A percentile compares a stretch with the other conserved stretches of the same genome.
Evolutionary conservation across 1,140 invertebrate species (phyloP).

Genomic region (Plodia interpunctella): DNA sequence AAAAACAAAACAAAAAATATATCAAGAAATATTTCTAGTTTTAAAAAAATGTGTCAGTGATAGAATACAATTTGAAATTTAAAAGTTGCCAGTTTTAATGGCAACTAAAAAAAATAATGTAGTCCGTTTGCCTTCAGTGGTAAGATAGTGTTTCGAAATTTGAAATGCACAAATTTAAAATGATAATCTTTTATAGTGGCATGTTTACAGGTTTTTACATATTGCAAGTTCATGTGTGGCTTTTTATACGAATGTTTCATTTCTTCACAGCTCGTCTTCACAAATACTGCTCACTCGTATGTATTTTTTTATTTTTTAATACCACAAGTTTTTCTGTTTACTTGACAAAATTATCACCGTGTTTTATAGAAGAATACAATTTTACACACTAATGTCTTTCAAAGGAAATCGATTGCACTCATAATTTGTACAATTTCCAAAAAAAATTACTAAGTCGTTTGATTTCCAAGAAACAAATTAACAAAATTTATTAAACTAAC

Average conservation of each 20-base stretch:
- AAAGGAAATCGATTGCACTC: too few species aligned
- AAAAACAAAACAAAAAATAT: constrained; percentile 26
- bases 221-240: constrained; percentile 23
- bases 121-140: constrained; percentile 67
- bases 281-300: constrained; percentile 1
- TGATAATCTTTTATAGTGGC: constrained; percentile 45
- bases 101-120: constrained; percentile 65
- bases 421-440: too few species aligned
- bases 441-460: too few species aligned
- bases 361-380: too few species aligned
- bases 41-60: constrained; percentile 24
- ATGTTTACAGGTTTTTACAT: constrained; percentile 66
- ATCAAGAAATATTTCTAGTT: constrained; percentile 20
- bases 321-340: background rate
- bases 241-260: constrained; percentile 3
- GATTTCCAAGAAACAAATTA: too few species aligned
- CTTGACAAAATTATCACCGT: background rate
- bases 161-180: constrained; percentile 35
- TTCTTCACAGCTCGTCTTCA: constrained; percentile 8
- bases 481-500: too few species aligned
- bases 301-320: background rate
- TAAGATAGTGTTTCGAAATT: constrained; percentile 41
- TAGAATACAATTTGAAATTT: constrained; percentile 19
- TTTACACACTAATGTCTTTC: too few species aligned
- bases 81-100: constrained; percentile 42